Conservation (phyloP, 2,888 invertebrate species). For the Andrena haemorrhoa region DNA sequence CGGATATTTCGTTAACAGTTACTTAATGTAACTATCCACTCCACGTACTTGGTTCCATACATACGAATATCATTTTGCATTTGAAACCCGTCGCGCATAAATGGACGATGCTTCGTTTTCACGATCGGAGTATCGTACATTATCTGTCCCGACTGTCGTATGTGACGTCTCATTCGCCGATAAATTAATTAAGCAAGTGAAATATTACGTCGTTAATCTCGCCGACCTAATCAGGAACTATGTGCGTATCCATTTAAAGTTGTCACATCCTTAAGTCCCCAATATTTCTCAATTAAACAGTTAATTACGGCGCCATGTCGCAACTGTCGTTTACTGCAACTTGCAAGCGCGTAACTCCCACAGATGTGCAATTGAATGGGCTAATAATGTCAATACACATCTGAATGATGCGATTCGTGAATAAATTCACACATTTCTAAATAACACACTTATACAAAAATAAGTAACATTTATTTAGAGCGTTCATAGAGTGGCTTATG, state of each 20-base stretch:
- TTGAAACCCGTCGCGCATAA: background rate
- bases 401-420: background rate
- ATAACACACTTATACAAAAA: background rate
- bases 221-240: constrained; percentile 64
- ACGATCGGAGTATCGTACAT: constrained; percentile 27
- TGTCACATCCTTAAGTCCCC: constrained; percentile 62
- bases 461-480: background rate
- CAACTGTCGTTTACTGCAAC: constrained; percentile 37
- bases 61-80: background rate
- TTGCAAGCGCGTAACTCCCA: background rate
- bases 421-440: background rate
- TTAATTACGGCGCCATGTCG: constrained; percentile 37
- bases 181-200: constrained; percentile 68
- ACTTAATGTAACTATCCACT: too few species aligned
- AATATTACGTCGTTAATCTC: constrained; percentile 60
- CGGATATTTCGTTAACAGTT: too few species aligned
- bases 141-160: constrained; percentile 48
- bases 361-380: background rate
- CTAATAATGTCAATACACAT: background rate
- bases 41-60: too few species aligned
- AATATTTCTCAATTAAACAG: constrained; percentile 47
- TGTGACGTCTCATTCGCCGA: constrained; percentile 50
- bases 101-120: constrained; percentile 23
- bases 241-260: constrained; percentile 42
- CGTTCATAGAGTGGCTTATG: too few species aligned